A percentile compares a stretch with the other conserved stretches of the same genome.
These are phyloP conservation scores for Lithobates pipiens DNA, from an alignment of 2,797 vertebrate genomes.

Conservation along the genomic window DNA sequence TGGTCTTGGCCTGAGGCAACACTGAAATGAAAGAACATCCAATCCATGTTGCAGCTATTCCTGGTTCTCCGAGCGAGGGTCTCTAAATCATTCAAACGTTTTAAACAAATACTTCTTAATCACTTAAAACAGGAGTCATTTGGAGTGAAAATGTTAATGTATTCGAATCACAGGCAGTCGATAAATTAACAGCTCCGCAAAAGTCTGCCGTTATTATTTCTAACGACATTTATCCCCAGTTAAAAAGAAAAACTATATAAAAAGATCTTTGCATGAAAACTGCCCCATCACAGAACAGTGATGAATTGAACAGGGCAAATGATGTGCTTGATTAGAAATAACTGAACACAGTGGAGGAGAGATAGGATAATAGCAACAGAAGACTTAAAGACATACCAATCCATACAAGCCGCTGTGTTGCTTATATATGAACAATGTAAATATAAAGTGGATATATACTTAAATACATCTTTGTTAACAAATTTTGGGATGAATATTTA, in stretches of 20 bases:
- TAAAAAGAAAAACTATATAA: conserved; percentile 57
- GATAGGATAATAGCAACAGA: background rate
- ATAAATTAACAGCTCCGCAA: conserved; percentile 70
- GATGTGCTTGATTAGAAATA: background rate
- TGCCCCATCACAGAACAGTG: background rate
- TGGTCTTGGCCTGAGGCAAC: background rate
- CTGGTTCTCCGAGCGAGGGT: conserved; percentile 24
- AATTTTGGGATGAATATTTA: no score
- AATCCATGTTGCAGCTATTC: background rate
- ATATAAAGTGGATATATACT: no score
- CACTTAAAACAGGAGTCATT: conserved; percentile 72
- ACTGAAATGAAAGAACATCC: conserved; percentile 11
- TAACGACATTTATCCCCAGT: conserved; percentile 66
- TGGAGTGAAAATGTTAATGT: conserved; percentile 75
- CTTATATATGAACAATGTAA: background rate
- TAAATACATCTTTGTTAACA: no score
- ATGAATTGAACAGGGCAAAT: conserved; percentile 12
- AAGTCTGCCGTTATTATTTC: conserved; percentile 66
- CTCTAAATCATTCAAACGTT: conserved; percentile 66
- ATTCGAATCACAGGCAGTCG: conserved; percentile 69
- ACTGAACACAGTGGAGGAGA: background rate
- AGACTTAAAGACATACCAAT: background rate
- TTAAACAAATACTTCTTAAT: conserved; percentile 75
- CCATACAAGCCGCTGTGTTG: background rate
- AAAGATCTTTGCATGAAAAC: conserved; percentile 28